These are phyloP conservation scores for Metopia argyrocephala DNA, from an alignment of 2,888 invertebrate genomes.

Conservation along the genomic window DNA sequence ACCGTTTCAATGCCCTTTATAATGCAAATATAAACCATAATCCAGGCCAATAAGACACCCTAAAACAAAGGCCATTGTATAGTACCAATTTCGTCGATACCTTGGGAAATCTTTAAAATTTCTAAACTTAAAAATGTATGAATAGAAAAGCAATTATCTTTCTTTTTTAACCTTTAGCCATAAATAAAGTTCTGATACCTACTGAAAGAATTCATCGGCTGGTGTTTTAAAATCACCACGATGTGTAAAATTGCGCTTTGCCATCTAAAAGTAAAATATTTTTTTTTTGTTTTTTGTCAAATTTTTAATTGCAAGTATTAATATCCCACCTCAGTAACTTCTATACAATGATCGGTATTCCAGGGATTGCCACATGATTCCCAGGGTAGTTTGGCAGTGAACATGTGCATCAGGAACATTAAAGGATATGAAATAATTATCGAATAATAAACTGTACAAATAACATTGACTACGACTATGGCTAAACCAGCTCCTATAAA, in stretches of 20 bases:
- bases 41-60: slow-evolving; percentile 88
- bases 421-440: slow-evolving; percentile 92
- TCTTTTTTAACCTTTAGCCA: neutral
- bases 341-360: slow-evolving; percentile 88
- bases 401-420: slow-evolving; percentile 85
- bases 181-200: slow-evolving; percentile 70
- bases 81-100: slow-evolving; percentile 86
- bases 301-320: neutral
- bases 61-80: slow-evolving; percentile 90
- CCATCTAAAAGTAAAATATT: slow-evolving; percentile 58
- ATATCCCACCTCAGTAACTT: slow-evolving; percentile 66
- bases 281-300: neutral
- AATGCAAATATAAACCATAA: slow-evolving; percentile 89
- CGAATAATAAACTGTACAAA: slow-evolving; percentile 90
- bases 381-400: slow-evolving; percentile 86
- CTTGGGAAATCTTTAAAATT: slow-evolving; percentile 86
- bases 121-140: slow-evolving; percentile 82
- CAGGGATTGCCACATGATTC: slow-evolving; percentile 87
- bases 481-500: slow-evolving; percentile 90
- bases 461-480: slow-evolving; percentile 87
- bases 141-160: neutral
- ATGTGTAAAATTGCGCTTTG: slow-evolving; percentile 65
- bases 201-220: slow-evolving; percentile 92
- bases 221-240: slow-evolving; percentile 80
- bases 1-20: slow-evolving; percentile 90